Base-by-base conservation (phyloP, 2,888 invertebrate species). In the Xylophagus ater region DNA sequence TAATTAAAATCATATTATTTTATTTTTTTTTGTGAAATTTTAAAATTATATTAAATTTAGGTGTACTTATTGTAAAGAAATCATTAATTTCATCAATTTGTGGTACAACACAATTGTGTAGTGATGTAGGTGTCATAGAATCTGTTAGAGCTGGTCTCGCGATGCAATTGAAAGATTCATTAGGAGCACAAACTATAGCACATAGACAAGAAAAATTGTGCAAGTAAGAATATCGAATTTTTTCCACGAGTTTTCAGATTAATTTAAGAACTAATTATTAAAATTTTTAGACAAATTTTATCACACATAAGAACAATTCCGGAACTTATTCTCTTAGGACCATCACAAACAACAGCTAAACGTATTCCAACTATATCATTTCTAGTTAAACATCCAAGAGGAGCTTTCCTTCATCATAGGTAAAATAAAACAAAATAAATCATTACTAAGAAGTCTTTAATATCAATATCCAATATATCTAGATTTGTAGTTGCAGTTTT, bases 291-390 rank as follows among this genome's bases (percentile, higher is more conserved):
- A 64, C 81, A 82, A 78, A 82, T 81, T 53, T 56, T 81, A 44
- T 75, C 81, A n/a, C 82, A 82, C 58, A 76, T 83, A 43, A 73
- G 78, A 53, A 83, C 81, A 51, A 79, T 81, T 49, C 83, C 83
- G 4, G 83, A 84, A 64, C 69, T 89, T 47, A 78, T 84, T 36
- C 66, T 88, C 8, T 69, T 90, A 4, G 88, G 88, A 14, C 78
- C 75, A 54, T 68, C 71, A 36, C 74, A 78, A 4, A 73, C 76
- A 2, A 74, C 74, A 7, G 70, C 74, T 17, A 72, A 80, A 51
- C 68, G 81, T 30, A 70, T 90, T 18, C 84, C 90, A 3, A 78
- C 89, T 40, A 84, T 90, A 60, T 88, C 89, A 4, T 78, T 92
- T 54, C 74, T 90, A 68, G 79, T 92, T 35, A 75, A 81, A 49